Evolutionary conservation across 64 coral and sea anemone species (phyloP).

Genomic region (Dendrophyllia cribrosa): DNA sequence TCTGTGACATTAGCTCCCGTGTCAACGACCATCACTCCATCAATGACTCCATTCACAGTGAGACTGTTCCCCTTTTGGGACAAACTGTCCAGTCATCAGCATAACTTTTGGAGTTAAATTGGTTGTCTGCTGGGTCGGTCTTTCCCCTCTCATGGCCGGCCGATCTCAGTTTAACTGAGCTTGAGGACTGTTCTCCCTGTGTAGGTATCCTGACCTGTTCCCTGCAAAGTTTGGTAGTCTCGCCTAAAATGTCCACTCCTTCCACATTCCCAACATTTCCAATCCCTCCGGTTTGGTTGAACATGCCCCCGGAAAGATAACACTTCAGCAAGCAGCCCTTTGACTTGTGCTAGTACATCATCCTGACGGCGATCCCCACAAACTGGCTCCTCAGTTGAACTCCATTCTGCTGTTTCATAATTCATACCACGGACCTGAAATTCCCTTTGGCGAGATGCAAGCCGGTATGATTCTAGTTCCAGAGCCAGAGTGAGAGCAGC

Average conservation of each 20-base stretch:
- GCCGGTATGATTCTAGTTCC: slow-evolving; percentile 48
- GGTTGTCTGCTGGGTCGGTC: neutral
- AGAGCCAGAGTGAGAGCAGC: slow-evolving; percentile 34
- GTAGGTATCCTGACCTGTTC: no score
- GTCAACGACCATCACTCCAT: slow-evolving; percentile 34
- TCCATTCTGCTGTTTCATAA: neutral
- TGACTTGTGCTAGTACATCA: neutral
- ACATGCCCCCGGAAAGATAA: neutral
- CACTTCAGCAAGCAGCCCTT: neutral
- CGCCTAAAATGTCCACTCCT: slow-evolving; percentile 2
- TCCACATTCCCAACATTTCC: neutral
- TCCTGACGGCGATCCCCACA: neutral
- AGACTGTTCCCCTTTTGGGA: neutral
- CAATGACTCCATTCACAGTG: slow-evolving; percentile 15
- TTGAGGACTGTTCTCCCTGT: no score
- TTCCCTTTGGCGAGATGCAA: neutral
- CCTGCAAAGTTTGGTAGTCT: neutral
- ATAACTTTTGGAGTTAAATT: neutral
- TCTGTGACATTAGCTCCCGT: slow-evolving; percentile 41
- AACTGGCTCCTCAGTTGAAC: neutral
- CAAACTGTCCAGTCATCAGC: neutral
- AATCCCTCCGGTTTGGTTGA: no score
- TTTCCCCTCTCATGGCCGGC: no score
- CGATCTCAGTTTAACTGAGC: no score
- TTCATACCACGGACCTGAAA: neutral